phyloP scores from a whole-genome alignment of 2,888 invertebrate species.

The Litoditis marina region DNA sequence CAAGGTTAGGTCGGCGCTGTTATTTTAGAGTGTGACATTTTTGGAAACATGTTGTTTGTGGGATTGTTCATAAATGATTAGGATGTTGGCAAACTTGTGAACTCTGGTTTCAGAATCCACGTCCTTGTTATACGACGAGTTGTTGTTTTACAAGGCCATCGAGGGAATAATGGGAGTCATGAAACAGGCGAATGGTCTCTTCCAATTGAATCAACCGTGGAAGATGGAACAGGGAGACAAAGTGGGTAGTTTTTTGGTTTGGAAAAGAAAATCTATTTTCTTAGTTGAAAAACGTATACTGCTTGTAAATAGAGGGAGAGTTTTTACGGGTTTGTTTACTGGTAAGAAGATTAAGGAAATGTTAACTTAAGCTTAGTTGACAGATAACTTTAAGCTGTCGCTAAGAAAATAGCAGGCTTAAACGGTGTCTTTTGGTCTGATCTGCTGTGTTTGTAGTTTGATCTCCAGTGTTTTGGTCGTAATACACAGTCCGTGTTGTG shows the following conservation, averaged over 20 bases:
- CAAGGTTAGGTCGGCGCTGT: not conserved
- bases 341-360: no score
- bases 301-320: not conserved
- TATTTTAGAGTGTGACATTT: no score
- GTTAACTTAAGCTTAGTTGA: no score
- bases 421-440: no score
- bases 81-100: no score
- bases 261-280: not conserved
- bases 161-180: slow-evolving; percentile 76
- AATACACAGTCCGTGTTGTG: no score
- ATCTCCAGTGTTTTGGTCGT: no score
- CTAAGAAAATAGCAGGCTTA: no score
- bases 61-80: no score
- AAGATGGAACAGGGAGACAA: slow-evolving; percentile 71
- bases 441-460: no score
- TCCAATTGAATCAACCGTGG: slow-evolving; percentile 86
- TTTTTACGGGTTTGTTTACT: slow-evolving; percentile 3
- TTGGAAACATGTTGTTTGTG: no score
- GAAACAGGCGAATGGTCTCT: slow-evolving; percentile 79
- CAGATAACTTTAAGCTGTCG: no score
- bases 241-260: slow-evolving; percentile 63
- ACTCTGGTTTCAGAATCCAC: slow-evolving; percentile 37
- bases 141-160: slow-evolving; percentile 67
- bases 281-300: not conserved
- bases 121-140: slow-evolving; percentile 39